A percentile compares a stretch with the other conserved stretches of the same genome.
Evolutionary conservation across 2,113 vertebrate genomes (phyloP).

Genomic region (Sorex araneus): DNA sequence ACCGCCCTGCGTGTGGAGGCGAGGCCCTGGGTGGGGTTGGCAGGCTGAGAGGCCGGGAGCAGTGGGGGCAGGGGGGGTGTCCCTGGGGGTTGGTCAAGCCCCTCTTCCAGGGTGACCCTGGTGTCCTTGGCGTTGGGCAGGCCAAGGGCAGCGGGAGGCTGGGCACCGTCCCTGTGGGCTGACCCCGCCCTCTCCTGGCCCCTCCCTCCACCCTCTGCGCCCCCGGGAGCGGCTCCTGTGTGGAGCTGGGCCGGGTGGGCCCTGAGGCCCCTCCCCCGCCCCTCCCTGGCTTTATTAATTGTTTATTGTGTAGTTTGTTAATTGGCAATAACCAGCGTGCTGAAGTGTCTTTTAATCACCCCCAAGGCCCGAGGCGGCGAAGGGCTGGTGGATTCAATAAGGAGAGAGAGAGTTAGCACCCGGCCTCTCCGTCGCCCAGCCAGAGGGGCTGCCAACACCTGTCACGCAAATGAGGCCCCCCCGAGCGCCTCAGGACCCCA

Average conservation of each 20-base stretch:
- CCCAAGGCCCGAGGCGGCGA: constrained; percentile 64
- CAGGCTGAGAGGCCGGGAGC: neutral
- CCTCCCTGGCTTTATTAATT: constrained; percentile 80
- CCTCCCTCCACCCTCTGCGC: too few relatives aligned
- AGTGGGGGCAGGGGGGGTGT: neutral
- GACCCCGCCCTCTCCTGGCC: too few relatives aligned
- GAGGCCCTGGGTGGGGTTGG: neutral
- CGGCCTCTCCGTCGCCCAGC: constrained; percentile 56
- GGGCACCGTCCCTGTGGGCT: too few relatives aligned
- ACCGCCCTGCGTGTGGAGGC: neutral
- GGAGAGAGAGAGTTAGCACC: constrained; percentile 69
- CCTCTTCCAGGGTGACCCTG: neutral
- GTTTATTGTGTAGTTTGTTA: constrained; percentile 81
- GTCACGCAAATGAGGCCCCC: neutral
- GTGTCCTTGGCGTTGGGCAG: accelerated
- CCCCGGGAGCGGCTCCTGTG: too few relatives aligned
- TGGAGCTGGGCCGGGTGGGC: neutral
- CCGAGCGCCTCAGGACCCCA: neutral
- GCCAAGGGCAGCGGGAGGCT: too few relatives aligned
- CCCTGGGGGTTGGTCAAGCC: neutral
- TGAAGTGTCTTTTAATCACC: constrained; percentile 83
- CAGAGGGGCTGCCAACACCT: constrained; percentile 77
- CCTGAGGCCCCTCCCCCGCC: neutral
- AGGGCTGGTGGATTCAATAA: constrained; percentile 73
- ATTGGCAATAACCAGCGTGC: constrained; percentile 75